Percentiles rank a stretch among this genome's conserved stretches.
Evolutionary conservation across 2,888 invertebrate species (phyloP).

Genomic region (Biston betularia): DNA sequence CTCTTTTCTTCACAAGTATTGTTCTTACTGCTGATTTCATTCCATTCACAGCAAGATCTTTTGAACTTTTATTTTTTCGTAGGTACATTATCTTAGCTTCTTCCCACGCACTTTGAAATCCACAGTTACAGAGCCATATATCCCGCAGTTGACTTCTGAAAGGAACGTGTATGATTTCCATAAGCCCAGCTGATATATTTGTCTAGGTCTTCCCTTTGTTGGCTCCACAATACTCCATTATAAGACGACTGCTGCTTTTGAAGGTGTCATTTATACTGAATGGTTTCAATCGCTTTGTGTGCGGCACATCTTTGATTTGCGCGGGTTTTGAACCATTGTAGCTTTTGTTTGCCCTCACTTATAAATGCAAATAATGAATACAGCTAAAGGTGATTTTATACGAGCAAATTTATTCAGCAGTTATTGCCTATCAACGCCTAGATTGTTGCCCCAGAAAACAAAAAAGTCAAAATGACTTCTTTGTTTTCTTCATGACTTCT

Average conservation of each 20-base stretch:
- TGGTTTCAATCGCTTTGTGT: conserved; percentile 33
- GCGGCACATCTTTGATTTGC: conserved; percentile 18
- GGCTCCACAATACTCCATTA: conserved; percentile 59
- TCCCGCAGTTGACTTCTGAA: conserved; percentile 49
- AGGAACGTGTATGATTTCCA: conserved; percentile 61
- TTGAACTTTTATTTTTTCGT: conserved; percentile 22
- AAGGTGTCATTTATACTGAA: conserved; percentile 43
- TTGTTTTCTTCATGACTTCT: too few species aligned
- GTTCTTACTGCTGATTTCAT: conserved; percentile 5
- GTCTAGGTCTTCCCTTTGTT: conserved; percentile 69
- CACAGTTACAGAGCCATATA: conserved; percentile 38
- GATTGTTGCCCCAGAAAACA: too few species aligned
- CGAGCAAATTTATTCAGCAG: too few species aligned
- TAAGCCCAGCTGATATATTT: conserved; percentile 66
- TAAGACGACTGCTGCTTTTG: conserved; percentile 49
- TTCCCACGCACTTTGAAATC: conserved; percentile 33
- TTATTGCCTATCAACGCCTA: too few species aligned
- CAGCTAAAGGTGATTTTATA: not conserved
- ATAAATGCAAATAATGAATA: not conserved
- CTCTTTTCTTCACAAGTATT: not conserved
- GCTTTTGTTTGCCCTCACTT: conserved; percentile 10
- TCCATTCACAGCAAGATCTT: conserved; percentile 13
- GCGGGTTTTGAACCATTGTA: conserved; percentile 13
- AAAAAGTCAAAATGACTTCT: too few species aligned
- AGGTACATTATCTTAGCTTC: conserved; percentile 26